Evolutionary conservation across 2,113 vertebrate genomes (phyloP), one percentile per base, ranked within the genome.

Genomic region (Speoplatyrhinus poulsoni): DNA sequence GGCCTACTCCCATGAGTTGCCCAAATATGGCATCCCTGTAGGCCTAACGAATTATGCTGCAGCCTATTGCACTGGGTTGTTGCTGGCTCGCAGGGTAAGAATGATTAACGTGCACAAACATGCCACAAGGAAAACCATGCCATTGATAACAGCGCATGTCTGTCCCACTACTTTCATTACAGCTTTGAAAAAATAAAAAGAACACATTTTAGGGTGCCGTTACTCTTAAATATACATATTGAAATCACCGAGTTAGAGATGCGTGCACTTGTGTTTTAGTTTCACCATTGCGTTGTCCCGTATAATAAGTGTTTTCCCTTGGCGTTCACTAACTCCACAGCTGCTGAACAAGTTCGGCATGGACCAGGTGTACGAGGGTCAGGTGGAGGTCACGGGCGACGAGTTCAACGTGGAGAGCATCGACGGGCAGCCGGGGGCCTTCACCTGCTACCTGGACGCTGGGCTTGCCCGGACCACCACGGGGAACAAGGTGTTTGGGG

Each of bases 401-500:
- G 98, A 99, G 65, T 99, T 98, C 79, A 98, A 98, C 0, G 96
- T 98, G 59, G 98, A 99, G 90, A 99, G 96, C 0, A 88, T 96
- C 33, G 96, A 98, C 70, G 97, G 95, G 13, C 91, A 98, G 73
- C 96, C 96, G 33, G 92, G 97, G 0, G 96, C 96, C 82, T 99
- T 99, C 85, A 97, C 96, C 0, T 99, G 97, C 84, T 99, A 96
- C 82, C 90, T 99, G 83, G 98, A 99, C 33, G 96, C 97, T 7
- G 98, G 98, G n/a, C 94, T 99, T 65, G 94, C 96, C 86, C 95
- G 98, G 85, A 99, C 98, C 84, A 96, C 96, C 46, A 99, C 98
- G 67, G 98, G 98, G 73, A 99, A 99, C 93, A 99, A 98, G 91
- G 97, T 98, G 75, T 99, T 99, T 13, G 98, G 97, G 59, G 96